A percentile compares a stretch with the other conserved stretches of the same genome.
Evolutionary conservation across 92 coral and sea anemone genomes (phyloP).

Genomic region (Blastomussa wellsi): DNA sequence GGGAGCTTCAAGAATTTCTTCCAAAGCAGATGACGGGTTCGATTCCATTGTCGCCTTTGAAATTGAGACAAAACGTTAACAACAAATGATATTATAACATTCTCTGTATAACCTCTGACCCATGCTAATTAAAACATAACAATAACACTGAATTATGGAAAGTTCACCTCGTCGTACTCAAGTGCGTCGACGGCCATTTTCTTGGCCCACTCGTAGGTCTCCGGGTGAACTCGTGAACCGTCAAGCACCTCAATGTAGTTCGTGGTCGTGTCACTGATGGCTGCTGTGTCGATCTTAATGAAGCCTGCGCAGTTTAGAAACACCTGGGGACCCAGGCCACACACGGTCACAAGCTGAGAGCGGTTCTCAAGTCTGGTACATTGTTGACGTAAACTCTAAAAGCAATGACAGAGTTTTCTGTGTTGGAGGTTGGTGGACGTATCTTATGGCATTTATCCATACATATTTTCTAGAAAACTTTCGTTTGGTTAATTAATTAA

Average conservation of each 20-base stretch:
- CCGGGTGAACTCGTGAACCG: constrained; percentile 97
- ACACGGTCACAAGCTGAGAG: constrained; percentile 95
- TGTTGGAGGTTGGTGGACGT: background rate
- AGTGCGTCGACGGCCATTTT: constrained; percentile 99
- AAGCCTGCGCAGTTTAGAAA: constrained; percentile 97
- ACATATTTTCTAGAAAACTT: no score
- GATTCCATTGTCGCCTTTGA: constrained; percentile 86
- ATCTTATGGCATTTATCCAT: no score
- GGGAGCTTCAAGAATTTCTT: constrained; percentile 92
- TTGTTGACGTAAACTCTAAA: constrained; percentile 89
- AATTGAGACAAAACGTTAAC: no score
- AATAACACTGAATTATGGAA: background rate
- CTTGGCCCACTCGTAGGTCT: constrained; percentile 99
- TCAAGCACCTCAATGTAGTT: constrained; percentile 94
- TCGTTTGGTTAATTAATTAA: no score
- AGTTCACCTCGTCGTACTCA: constrained; percentile 88
- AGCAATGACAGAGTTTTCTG: background rate
- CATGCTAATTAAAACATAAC: background rate
- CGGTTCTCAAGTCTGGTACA: constrained; percentile 95
- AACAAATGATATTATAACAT: background rate
- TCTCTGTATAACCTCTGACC: background rate
- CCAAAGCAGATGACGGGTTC: constrained; percentile 96
- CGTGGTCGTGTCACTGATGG: constrained; percentile 84
- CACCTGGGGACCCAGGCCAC: constrained; percentile 96
- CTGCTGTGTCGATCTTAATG: constrained; percentile 91